These are phyloP conservation scores for Colossoma macropomum DNA, from an alignment of 2,113 vertebrate genomes.

Conservation along the genomic window DNA sequence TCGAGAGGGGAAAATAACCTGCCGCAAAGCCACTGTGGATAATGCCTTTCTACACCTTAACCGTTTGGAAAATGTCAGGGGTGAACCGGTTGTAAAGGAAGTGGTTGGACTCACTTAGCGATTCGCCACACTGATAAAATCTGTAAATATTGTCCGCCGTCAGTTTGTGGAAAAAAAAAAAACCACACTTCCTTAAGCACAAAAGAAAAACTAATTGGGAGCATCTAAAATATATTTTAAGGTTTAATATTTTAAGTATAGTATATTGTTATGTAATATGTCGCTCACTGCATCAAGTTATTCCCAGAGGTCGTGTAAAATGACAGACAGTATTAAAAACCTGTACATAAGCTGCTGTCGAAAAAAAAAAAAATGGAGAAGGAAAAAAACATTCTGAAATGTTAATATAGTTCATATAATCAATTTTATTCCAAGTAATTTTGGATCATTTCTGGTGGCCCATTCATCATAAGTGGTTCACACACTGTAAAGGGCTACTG, in stretches of 20 bases:
- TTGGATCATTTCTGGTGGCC: too few relatives aligned
- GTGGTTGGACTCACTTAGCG: slow-evolving; percentile 59
- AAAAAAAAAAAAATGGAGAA: too few relatives aligned
- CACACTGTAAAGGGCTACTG: too few relatives aligned
- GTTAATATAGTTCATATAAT: too few relatives aligned
- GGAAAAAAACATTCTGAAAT: too few relatives aligned
- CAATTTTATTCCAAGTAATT: too few relatives aligned
- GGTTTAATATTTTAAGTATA: too few relatives aligned
- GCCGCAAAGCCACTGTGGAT: slow-evolving; percentile 67
- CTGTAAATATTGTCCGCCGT: not conserved
- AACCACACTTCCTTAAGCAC: not conserved
- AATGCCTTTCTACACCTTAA: slow-evolving; percentile 64
- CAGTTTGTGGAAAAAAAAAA: not conserved
- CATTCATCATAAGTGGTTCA: too few relatives aligned
- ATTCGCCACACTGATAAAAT: slow-evolving; percentile 28
- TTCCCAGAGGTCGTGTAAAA: not conserved
- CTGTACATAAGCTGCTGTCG: too few relatives aligned
- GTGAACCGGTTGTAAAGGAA: slow-evolving; percentile 37
- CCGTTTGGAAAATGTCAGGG: slow-evolving; percentile 51
- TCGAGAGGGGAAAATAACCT: slow-evolving; percentile 60
- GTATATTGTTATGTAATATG: not conserved
- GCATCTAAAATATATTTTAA: not conserved
- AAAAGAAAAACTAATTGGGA: not conserved
- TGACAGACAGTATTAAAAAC: too few relatives aligned
- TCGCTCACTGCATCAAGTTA: not conserved